phyloP scores from a whole-genome alignment of 2,888 invertebrate species.

The Agriopis marginaria region DNA sequence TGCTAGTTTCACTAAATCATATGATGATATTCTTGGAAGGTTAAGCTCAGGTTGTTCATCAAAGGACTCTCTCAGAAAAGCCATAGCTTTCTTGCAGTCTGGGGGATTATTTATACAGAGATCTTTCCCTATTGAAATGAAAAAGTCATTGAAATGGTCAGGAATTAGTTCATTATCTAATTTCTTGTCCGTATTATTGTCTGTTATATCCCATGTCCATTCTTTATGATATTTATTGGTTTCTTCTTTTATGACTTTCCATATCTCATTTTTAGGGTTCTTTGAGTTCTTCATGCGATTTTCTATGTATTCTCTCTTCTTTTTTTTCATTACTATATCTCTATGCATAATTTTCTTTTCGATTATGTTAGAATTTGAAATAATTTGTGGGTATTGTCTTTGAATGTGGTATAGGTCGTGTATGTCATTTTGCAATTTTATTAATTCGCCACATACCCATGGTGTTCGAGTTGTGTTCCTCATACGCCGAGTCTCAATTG shows the following conservation, averaged over 20 bases:
- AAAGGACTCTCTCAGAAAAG: not conserved
- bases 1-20: no score
- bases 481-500: not conserved
- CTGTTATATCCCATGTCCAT: not conserved
- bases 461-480: not conserved
- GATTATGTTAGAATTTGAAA: not conserved
- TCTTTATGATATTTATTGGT: not conserved
- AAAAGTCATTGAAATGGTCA: not conserved
- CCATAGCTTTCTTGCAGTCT: not conserved
- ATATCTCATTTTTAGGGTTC: constrained; percentile 6
- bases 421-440: constrained; percentile 5
- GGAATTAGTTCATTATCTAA: not conserved
- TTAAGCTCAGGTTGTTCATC: not conserved
- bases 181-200: not conserved
- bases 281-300: not conserved
- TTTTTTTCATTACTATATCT: not conserved
- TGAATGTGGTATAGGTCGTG: not conserved
- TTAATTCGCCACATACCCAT: not conserved
- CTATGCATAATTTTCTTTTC: not conserved
- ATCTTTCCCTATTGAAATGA: not conserved
- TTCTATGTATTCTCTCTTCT: constrained; percentile 7
- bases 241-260: constrained; percentile 7
- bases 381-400: constrained; percentile 1
- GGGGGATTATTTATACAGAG: not conserved
- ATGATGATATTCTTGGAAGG: no score